These are phyloP conservation scores for Pristiophorus japonicus DNA, from an alignment of 2,113 vertebrate species.

Conservation along the genomic window DNA sequence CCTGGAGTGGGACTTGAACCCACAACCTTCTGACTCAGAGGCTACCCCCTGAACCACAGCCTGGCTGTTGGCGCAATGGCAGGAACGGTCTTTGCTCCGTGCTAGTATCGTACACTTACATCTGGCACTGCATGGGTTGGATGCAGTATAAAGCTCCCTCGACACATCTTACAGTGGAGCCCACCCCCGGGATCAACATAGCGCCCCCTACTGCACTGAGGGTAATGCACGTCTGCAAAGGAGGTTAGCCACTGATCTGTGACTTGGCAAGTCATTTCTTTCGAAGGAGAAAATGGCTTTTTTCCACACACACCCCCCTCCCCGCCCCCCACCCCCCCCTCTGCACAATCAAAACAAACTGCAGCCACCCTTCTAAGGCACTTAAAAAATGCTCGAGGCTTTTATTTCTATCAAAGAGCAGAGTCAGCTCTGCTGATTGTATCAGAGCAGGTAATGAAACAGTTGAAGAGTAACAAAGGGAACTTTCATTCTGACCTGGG, in stretches of 20 bases:
- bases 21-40: too few species aligned
- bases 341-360: conserved; percentile 36
- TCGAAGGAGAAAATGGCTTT: neutral
- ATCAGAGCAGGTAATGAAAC: conserved; percentile 36
- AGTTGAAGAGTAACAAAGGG: conserved; percentile 35
- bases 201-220: neutral
- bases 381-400: conserved; percentile 32
- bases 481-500: conserved; percentile 33
- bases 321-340: too few species aligned
- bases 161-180: neutral
- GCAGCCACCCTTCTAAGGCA: conserved; percentile 23
- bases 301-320: too few species aligned
- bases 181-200: neutral
- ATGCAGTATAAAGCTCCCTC: neutral
- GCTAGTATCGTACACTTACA: too few species aligned
- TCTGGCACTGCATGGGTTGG: too few species aligned
- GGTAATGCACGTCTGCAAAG: neutral
- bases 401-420: conserved; percentile 35
- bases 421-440: conserved; percentile 2
- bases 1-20: too few species aligned
- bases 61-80: neutral
- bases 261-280: neutral
- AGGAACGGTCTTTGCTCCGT: neutral
- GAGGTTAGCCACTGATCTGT: neutral
- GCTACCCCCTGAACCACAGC: too few species aligned